Evolutionary conservation across 1,140 invertebrate species (phyloP).

Genomic region (Cardiocondyla obscurior): DNA sequence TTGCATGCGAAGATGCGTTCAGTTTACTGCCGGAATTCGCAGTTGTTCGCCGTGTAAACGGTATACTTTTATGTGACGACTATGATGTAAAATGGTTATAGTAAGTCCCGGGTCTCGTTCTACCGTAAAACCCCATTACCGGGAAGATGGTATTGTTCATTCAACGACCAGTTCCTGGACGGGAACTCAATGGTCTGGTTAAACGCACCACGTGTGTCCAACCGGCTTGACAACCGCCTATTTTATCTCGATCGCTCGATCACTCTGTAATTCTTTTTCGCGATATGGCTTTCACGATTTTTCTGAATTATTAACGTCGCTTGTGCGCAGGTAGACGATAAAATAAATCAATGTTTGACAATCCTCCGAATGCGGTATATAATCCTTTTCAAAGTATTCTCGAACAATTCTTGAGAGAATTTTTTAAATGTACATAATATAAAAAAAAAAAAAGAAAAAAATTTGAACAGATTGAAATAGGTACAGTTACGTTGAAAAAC

Average conservation of each 20-base stretch:
- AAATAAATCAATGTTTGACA: not conserved
- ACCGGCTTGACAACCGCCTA: not conserved
- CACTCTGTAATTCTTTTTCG: slow-evolving; percentile 21
- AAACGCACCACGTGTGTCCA: not conserved
- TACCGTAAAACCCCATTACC: slow-evolving; percentile 41
- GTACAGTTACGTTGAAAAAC: not conserved
- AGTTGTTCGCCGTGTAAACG: not conserved
- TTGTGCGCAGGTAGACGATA: not conserved
- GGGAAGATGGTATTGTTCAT: slow-evolving; percentile 15
- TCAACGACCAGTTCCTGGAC: slow-evolving; percentile 12
- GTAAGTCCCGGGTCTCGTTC: slow-evolving; percentile 22
- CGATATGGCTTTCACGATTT: not conserved
- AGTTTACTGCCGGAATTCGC: slow-evolving; percentile 1
- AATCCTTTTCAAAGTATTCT: not conserved
- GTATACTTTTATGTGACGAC: not conserved
- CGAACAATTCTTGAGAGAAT: not conserved
- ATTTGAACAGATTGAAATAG: not conserved
- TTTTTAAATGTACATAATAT: not conserved
- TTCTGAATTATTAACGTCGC: not conserved
- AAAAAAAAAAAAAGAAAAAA: not conserved
- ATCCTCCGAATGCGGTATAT: not conserved
- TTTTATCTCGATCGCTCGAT: slow-evolving; percentile 41
- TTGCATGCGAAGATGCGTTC: not conserved
- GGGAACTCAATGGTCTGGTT: slow-evolving; percentile 20
- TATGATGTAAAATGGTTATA: slow-evolving; percentile 4